Conservation (phyloP, 2,888 invertebrate species). For the Lissonota sp. region DNA sequence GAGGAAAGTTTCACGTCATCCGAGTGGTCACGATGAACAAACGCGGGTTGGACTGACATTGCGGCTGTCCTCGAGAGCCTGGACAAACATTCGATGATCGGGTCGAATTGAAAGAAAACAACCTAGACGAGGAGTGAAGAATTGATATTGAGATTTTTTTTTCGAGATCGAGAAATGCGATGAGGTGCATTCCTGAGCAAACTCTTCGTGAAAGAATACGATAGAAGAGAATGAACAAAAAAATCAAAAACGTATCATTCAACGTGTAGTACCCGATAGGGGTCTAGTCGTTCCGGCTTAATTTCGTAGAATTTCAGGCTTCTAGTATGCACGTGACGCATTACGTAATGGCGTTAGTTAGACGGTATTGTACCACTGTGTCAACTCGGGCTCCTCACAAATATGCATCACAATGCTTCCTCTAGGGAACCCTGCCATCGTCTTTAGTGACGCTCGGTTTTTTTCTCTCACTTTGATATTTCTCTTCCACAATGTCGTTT, state of each 20-base stretch:
- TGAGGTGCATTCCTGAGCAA: constrained; percentile 44
- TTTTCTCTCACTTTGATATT: constrained; percentile 42
- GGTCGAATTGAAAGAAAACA: constrained; percentile 19
- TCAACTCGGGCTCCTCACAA: constrained; percentile 70
- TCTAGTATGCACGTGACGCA: constrained; percentile 52
- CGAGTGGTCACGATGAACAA: background rate
- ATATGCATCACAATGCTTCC: constrained; percentile 78
- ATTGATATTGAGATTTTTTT: constrained; percentile 61
- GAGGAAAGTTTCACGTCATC: constrained; percentile 14
- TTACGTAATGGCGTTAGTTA: constrained; percentile 79
- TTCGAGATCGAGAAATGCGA: constrained; percentile 53
- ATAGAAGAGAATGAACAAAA: constrained; percentile 30
- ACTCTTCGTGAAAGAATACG: constrained; percentile 13
- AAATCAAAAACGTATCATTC: constrained; percentile 63
- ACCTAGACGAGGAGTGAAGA: constrained; percentile 20
- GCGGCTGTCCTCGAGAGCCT: constrained; percentile 30
- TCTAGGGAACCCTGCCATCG: constrained; percentile 72
- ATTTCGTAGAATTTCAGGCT: constrained; percentile 33
- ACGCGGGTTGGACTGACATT: background rate
- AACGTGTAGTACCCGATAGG: constrained; percentile 41
- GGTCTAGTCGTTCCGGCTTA: constrained; percentile 49
- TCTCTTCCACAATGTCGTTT: background rate
- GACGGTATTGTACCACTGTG: constrained; percentile 76
- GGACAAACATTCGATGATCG: constrained; percentile 50
- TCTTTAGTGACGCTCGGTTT: constrained; percentile 74